phyloP scores from a whole-genome alignment of 2,113 vertebrate species.

The Tetrao urogallus region DNA sequence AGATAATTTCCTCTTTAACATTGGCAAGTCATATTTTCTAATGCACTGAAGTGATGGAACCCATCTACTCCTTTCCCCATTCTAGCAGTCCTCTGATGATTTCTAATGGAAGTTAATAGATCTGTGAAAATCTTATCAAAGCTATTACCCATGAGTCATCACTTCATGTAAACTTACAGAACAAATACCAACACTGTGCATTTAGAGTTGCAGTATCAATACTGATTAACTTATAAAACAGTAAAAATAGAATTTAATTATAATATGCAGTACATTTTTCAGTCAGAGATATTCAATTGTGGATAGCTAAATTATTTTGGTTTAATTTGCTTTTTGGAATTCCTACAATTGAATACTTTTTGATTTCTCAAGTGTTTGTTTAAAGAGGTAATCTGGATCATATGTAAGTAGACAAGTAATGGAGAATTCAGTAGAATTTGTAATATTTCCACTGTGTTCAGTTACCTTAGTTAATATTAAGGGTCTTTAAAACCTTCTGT shows the following conservation, averaged over 20 bases:
- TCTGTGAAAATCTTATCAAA: not conserved
- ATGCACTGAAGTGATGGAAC: not conserved
- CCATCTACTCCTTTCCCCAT: not conserved
- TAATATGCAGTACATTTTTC: not conserved
- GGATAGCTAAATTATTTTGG: not conserved
- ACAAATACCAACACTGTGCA: not conserved
- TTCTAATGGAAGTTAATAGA: not conserved
- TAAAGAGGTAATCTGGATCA: not conserved
- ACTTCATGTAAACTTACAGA: not conserved
- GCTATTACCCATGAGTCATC: not conserved
- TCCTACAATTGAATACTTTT: not conserved
- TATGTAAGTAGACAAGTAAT: no score
- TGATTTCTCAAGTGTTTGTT: not conserved
- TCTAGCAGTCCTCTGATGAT: not conserved
- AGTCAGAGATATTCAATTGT: not conserved
- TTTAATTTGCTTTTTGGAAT: not conserved
- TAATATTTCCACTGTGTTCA: not conserved
- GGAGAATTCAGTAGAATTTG: no score
- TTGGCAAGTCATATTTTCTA: not conserved
- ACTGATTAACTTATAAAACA: not conserved
- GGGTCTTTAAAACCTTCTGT: no score
- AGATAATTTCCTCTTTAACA: not conserved
- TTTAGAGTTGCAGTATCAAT: not conserved
- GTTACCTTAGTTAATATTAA: no score
- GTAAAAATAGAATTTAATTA: not conserved